A percentile compares a stretch with the other conserved stretches of the same genome.
Evolutionary conservation across 2,113 vertebrate species (phyloP).

Genomic region (Tetraodon nigroviridis): DNA sequence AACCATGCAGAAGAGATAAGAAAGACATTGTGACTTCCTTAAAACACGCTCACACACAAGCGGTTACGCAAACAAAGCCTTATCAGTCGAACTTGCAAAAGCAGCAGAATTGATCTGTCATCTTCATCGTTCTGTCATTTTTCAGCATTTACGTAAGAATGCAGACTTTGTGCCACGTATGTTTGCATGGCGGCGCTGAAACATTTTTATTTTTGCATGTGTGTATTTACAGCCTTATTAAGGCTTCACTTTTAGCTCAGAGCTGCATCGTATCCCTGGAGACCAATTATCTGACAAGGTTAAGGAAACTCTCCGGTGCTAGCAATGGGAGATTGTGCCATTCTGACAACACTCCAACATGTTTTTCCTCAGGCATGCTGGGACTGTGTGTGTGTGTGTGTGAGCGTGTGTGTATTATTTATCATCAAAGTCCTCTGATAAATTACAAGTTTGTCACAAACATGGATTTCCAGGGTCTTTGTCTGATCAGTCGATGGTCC

Average conservation of each 20-base stretch:
- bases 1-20: neutral
- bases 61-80: too few species aligned
- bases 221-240: constrained; percentile 62
- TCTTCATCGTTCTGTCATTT: constrained; percentile 28
- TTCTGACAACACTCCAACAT: constrained; percentile 57
- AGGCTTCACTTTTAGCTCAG: constrained; percentile 56
- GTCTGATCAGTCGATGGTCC: constrained; percentile 43
- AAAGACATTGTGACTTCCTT: too few species aligned
- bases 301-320: constrained; percentile 53
- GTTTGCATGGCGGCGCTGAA: neutral
- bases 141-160: constrained; percentile 28
- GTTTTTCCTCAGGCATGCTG: constrained; percentile 53
- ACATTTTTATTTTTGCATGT: constrained; percentile 18
- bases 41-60: too few species aligned
- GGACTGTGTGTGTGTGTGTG: constrained; percentile 6
- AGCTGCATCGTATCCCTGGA: constrained; percentile 52
- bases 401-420: constrained; percentile 32
- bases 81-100: constrained; percentile 8
- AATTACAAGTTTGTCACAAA: constrained; percentile 34
- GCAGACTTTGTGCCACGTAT: neutral
- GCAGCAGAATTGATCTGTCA: constrained; percentile 28
- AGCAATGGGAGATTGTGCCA: constrained; percentile 43
- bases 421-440: constrained; percentile 31
- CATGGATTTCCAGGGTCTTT: constrained; percentile 28
- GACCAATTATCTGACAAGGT: constrained; percentile 71